Evolutionary conservation across 1,140 invertebrate genomes (phyloP).

Genomic region (Drosophila mauritiana): DNA sequence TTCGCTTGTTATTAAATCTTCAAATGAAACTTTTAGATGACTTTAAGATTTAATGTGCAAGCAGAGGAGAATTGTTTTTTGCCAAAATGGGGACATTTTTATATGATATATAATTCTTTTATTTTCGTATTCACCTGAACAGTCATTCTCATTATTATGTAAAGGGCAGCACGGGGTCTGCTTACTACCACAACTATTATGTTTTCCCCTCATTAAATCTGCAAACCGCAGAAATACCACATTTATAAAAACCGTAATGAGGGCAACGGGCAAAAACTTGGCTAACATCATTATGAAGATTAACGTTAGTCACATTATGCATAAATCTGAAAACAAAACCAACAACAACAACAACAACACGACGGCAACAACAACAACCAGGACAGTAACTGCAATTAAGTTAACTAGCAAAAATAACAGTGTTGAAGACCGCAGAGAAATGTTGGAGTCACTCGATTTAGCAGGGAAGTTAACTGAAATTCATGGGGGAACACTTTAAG

Average conservation of each 20-base stretch:
- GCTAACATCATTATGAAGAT: conserved; percentile 55
- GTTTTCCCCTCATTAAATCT: conserved; percentile 28
- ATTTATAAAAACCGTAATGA: conserved; percentile 38
- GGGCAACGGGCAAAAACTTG: conserved; percentile 23
- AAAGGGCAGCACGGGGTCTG: conserved; percentile 8
- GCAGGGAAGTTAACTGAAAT: conserved; percentile 10
- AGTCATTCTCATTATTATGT: background rate
- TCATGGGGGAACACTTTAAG: conserved; percentile 33
- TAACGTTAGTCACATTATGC: conserved; percentile 59
- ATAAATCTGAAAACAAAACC: conserved; percentile 29
- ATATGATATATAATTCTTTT: too few relatives aligned
- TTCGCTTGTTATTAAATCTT: background rate
- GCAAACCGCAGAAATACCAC: conserved; percentile 37
- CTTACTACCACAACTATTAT: background rate
- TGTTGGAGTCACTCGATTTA: background rate
- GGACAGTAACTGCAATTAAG: conserved; percentile 26
- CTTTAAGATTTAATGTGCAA: too few relatives aligned
- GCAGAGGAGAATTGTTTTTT: too few relatives aligned
- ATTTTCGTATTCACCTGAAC: too few relatives aligned
- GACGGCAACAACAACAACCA: conserved; percentile 8
- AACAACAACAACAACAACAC: background rate
- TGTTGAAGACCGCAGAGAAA: background rate
- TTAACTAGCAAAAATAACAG: conserved; percentile 16
- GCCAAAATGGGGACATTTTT: too few relatives aligned
- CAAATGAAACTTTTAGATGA: background rate